Evolutionary conservation across 2,113 vertebrate genomes (phyloP).

Genomic region (Brachionichthys hirsutus): DNA sequence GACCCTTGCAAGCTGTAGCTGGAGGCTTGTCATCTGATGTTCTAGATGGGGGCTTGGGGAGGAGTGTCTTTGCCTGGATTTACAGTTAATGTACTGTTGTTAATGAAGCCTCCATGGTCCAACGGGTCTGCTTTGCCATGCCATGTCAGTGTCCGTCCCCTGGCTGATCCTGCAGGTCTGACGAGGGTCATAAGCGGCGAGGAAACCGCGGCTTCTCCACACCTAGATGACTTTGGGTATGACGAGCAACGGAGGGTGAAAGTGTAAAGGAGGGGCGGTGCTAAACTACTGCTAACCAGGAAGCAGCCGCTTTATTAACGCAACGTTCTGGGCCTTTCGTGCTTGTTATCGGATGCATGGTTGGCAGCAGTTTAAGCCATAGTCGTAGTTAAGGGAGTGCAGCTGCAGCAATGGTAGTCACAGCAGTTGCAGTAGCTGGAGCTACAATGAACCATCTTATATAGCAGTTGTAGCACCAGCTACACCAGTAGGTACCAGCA

Average conservation of each 20-base stretch:
- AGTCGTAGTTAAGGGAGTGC: too few relatives aligned
- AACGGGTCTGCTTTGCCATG: slow-evolving; percentile 38
- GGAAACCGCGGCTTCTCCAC: slow-evolving; percentile 38
- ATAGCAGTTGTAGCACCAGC: background rate
- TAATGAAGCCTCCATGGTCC: slow-evolving; percentile 73
- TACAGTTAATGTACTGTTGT: slow-evolving; percentile 79
- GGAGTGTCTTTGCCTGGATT: slow-evolving; percentile 59
- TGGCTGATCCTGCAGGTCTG: slow-evolving; percentile 49
- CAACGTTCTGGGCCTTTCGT: too few relatives aligned
- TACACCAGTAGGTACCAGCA: background rate
- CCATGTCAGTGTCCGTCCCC: slow-evolving; percentile 48
- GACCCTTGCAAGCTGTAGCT: slow-evolving; percentile 69
- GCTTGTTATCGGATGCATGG: too few relatives aligned
- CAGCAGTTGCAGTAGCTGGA: too few relatives aligned
- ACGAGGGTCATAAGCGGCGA: slow-evolving; percentile 41
- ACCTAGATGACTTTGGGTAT: slow-evolving; percentile 47
- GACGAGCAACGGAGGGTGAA: slow-evolving; percentile 24
- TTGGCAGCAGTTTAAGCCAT: too few relatives aligned
- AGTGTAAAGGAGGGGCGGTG: background rate
- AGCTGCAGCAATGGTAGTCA: too few relatives aligned
- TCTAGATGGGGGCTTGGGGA: slow-evolving; percentile 17
- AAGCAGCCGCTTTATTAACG: too few relatives aligned
- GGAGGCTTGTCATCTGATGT: slow-evolving; percentile 59
- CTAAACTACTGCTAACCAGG: background rate
- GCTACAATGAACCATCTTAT: too few relatives aligned